These are phyloP conservation scores for Drosophila hydei DNA, from an alignment of 1,140 invertebrate species.

Conservation along the genomic window DNA sequence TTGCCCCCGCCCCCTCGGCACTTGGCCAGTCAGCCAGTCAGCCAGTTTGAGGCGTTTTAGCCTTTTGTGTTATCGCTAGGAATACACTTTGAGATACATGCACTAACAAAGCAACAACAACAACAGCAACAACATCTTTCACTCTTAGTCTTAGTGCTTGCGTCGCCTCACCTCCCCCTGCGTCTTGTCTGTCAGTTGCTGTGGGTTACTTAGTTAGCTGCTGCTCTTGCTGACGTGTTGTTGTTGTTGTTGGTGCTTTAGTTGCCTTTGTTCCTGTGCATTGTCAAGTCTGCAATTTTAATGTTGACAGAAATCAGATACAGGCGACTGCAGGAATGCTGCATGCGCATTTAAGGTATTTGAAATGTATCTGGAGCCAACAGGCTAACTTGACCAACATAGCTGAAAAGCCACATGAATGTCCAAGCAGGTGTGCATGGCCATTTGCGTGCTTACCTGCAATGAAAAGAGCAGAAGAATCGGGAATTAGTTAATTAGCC, in stretches of 20 bases:
- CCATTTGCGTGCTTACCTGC: constrained; percentile 71
- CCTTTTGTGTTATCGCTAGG: constrained; percentile 72
- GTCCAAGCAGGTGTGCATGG: constrained; percentile 41
- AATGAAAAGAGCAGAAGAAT: constrained; percentile 53
- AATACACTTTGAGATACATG: constrained; percentile 68
- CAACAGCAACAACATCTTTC: constrained; percentile 6
- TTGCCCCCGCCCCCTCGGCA: background rate
- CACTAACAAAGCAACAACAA: constrained; percentile 50
- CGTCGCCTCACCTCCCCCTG: background rate
- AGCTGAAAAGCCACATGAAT: constrained; percentile 3
- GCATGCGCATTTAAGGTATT: constrained; percentile 80
- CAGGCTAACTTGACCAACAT: constrained; percentile 37
- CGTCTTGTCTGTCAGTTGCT: constrained; percentile 48
- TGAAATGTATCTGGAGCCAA: constrained; percentile 60
- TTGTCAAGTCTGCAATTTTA: constrained; percentile 82
- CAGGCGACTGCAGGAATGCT: constrained; percentile 76
- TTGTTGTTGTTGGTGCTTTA: constrained; percentile 5
- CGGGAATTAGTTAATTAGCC: constrained; percentile 68
- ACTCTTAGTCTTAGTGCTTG: constrained; percentile 9
- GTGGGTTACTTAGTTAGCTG: constrained; percentile 72
- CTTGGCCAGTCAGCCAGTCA: constrained; percentile 10
- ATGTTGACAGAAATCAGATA: constrained; percentile 83
- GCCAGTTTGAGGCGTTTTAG: constrained; percentile 65
- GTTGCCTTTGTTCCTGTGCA: constrained; percentile 56
- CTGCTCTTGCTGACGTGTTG: constrained; percentile 15